Evolutionary conservation across 2,888 invertebrate genomes (phyloP), one percentile per base, ranked within the genome.

Genomic region (Pristionchus entomophagus): DNA sequence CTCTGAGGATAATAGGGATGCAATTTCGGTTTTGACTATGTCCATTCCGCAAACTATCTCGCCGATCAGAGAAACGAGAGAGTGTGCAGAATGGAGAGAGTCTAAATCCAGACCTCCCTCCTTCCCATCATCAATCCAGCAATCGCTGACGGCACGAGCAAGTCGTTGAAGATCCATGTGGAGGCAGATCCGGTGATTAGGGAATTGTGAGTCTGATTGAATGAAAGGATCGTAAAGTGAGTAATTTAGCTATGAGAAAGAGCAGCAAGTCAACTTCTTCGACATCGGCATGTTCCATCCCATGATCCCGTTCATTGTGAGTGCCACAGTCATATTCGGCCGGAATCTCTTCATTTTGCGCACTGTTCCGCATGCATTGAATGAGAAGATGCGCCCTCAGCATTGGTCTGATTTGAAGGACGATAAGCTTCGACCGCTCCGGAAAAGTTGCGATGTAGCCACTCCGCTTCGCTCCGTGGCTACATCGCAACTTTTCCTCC

Each of bases 281-380:
- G 49, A 78, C 17, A 49, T 78, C 6, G 32, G n/a, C 49, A 78
- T 78, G 49, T 78, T 78, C 78, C 45, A 49, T 78, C 78, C 78
- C 8, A 4, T 78, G 2, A 4, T 29, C 17, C 45, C 78, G 4
- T 78, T 49, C 26, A 4, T 78, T 45, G 78, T 78, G 49, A 78
- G 78, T 78, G n/a, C n/a, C n/a, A n/a, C n/a, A n/a, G n/a, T n/a
- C n/a, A n/a, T n/a, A n/a, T n/a, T n/a, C n/a, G n/a, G n/a, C n/a
- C n/a, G n/a, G n/a, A n/a, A n/a, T n/a, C n/a, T n/a, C n/a, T n/a
- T n/a, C n/a, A n/a, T n/a, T n/a, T n/a, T n/a, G n/a, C n/a, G n/a
- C n/a, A n/a, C n/a, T n/a, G n/a, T n/a, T n/a, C n/a, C n/a, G n/a
- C n/a, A n/a, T n/a, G n/a, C n/a, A n/a, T n/a, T n/a, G n/a, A n/a